Evolutionary conservation across 2,113 vertebrate species (phyloP).

Genomic region (Corvus moneduloides): DNA sequence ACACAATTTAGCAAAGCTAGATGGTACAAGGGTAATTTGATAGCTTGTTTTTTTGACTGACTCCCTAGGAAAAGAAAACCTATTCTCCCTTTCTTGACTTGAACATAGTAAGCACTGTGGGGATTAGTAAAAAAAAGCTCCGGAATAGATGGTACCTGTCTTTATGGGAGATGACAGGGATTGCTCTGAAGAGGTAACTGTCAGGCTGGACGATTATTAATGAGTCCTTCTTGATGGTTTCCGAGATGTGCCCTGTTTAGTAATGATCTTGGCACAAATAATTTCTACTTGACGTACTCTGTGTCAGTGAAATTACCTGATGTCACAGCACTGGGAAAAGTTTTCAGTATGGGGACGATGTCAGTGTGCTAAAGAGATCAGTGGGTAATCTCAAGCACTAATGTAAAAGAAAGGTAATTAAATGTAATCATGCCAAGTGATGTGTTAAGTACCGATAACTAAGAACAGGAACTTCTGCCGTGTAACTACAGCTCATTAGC

Average conservation of each 20-base stretch:
- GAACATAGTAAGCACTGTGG: not conserved
- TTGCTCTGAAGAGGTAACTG: not conserved
- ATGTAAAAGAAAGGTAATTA: not conserved
- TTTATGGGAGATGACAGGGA: not conserved
- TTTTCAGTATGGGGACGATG: not conserved
- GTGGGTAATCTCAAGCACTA: not conserved
- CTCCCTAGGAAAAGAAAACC: not conserved
- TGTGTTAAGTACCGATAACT: not conserved
- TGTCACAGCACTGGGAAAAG: not conserved
- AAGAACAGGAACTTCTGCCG: not conserved
- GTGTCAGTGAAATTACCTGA: not conserved
- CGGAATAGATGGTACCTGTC: not conserved
- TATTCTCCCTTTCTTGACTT: not conserved
- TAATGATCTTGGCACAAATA: not conserved
- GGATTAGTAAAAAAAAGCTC: not conserved
- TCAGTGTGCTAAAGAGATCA: not conserved
- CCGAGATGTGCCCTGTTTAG: not conserved
- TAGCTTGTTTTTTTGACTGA: not conserved
- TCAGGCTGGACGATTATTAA: not conserved
- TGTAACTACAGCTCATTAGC: not conserved
- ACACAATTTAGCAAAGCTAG: not conserved
- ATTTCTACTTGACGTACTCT: not conserved
- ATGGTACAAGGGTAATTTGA: not conserved
- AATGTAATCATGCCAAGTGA: not conserved
- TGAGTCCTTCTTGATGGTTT: not conserved